phyloP scores from a whole-genome alignment of 2,888 invertebrate genomes.

The Chaitophorus viminalis region DNA sequence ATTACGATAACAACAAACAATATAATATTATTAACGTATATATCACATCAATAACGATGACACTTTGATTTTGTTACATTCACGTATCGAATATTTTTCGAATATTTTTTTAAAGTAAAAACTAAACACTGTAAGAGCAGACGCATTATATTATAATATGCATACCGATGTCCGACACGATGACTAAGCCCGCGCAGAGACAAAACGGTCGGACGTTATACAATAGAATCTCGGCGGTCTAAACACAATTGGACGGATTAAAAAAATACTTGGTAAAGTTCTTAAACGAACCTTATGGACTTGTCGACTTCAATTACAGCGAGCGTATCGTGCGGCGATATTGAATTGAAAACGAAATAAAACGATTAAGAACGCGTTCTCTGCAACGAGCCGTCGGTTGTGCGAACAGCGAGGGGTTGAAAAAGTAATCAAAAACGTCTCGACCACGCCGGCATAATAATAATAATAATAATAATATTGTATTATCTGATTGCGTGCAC shows the following conservation, averaged over 20 bases:
- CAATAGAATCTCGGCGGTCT: neutral
- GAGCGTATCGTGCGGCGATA: neutral
- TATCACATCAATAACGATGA: no score
- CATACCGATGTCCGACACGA: no score
- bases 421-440: constrained; percentile 51
- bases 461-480: constrained; percentile 8
- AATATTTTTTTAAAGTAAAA: no score
- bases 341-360: constrained; percentile 8
- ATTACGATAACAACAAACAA: no score
- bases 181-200: no score
- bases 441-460: constrained; percentile 15
- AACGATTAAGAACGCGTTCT: constrained; percentile 36
- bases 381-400: neutral
- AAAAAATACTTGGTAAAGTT: neutral
- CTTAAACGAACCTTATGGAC: neutral
- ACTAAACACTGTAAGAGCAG: no score
- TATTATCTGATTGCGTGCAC: constrained; percentile 22
- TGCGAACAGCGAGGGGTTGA: neutral
- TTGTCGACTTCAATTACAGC: constrained; percentile 41
- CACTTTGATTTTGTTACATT: no score
- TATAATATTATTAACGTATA: no score
- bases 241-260: neutral
- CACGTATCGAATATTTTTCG: no score
- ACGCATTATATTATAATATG: no score
- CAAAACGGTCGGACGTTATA: no score